Conservation (phyloP, 2,888 invertebrate species). For the Synergus itoensis region DNA sequence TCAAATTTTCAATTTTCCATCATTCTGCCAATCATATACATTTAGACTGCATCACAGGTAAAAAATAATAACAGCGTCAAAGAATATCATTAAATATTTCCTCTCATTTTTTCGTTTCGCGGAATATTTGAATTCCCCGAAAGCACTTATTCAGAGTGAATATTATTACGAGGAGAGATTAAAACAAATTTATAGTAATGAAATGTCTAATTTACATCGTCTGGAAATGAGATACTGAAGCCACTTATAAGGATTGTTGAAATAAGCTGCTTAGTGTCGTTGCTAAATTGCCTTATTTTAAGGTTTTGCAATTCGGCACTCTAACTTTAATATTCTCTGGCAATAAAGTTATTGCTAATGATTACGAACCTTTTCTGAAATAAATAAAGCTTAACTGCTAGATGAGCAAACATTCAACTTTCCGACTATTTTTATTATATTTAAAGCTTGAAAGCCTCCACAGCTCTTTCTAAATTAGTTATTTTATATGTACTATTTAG, state of each 20-base stretch:
- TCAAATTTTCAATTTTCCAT: background rate
- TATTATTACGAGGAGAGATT: slow-evolving; percentile 51
- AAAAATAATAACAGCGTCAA: too few species aligned
- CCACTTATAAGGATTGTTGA: slow-evolving; percentile 62
- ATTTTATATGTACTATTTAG: too few species aligned
- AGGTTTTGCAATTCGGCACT: slow-evolving; percentile 55
- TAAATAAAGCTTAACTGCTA: background rate
- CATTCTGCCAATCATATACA: slow-evolving; percentile 14
- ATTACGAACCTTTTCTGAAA: background rate
- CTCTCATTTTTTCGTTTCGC: background rate
- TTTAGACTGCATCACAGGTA: too few species aligned
- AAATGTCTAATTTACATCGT: slow-evolving; percentile 64
- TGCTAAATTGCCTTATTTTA: slow-evolving; percentile 57
- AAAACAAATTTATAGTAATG: slow-evolving; percentile 65
- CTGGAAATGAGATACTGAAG: slow-evolving; percentile 59
- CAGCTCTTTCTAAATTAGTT: too few species aligned
- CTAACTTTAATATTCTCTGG: slow-evolving; percentile 55
- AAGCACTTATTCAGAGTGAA: slow-evolving; percentile 58
- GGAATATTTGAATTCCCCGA: background rate
- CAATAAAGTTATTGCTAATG: background rate
- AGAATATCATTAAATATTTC: too few species aligned
- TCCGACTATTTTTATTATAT: background rate
- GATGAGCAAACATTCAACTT: background rate
- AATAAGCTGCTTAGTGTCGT: slow-evolving; percentile 64
- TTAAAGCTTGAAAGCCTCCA: too few species aligned